These are phyloP conservation scores for Sebastiscus albofasciatus DNA, from an alignment of 2,797 vertebrate genomes.

Conservation along the genomic window DNA sequence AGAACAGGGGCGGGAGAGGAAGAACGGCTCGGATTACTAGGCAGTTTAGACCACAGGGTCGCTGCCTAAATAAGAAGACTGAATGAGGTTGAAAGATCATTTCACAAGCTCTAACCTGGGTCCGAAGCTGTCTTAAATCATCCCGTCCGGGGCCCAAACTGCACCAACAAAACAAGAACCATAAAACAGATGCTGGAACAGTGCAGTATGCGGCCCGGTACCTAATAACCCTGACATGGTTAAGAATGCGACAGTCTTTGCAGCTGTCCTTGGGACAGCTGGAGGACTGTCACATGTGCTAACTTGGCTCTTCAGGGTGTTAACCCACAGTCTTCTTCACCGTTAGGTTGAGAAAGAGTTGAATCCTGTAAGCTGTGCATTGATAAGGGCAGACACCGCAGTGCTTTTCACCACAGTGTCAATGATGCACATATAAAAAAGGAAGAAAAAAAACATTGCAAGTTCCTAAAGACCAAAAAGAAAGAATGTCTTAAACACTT, in stretches of 20 bases:
- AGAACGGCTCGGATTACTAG: constrained; percentile 59
- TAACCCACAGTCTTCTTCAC: constrained; percentile 31
- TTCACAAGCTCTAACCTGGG: not conserved
- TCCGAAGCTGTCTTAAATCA: constrained; percentile 37
- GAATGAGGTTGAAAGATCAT: constrained; percentile 15
- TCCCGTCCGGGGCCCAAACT: not conserved
- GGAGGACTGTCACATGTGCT: constrained; percentile 49
- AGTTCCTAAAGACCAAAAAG: constrained; percentile 68
- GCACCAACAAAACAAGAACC: constrained; percentile 2
- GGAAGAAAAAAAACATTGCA: constrained; percentile 30
- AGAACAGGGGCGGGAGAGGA: constrained; percentile 38
- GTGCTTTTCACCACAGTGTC: constrained; percentile 78
- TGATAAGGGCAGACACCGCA: constrained; percentile 79
- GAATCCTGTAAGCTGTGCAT: constrained; percentile 65
- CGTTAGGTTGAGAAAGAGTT: constrained; percentile 33
- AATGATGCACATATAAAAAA: constrained; percentile 47
- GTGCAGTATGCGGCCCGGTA: constrained; percentile 19
- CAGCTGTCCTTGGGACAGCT: constrained; percentile 77
- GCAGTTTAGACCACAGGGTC: constrained; percentile 21
- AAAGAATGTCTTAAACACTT: constrained; percentile 66
- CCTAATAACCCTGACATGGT: constrained; percentile 39
- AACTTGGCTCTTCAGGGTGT: constrained; percentile 34
- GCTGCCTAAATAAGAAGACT: constrained; percentile 9
- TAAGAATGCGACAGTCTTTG: constrained; percentile 60
- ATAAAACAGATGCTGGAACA: constrained; percentile 1